Base-by-base conservation (phyloP, 2,797 vertebrate species). In the Gallirallus australis region DNA sequence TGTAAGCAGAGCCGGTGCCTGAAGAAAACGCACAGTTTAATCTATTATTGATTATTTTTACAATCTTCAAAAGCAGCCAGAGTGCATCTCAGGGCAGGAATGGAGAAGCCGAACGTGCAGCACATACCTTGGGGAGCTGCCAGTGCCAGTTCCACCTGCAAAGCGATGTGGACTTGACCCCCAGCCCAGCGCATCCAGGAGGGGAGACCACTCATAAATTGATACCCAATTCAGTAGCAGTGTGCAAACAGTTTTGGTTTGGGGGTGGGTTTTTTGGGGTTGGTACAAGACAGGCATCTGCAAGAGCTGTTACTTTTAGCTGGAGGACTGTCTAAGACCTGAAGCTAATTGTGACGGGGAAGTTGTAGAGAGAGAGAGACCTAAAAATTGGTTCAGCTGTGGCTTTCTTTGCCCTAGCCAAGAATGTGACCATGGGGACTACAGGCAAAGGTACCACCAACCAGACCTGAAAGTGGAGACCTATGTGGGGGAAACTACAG, bases 41-140 rank as follows among this genome's bases (percentile, higher is more conserved):
- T 94, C 69, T 93, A 69, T 91, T 93, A 94, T 83, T 94, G 91
- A 95, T 91, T 91, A 56, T 73, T 95, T 94, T 81, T 81, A 78
- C 79, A 71, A 24, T 69, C 76, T 94, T 94, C 82, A 90, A 86
- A 83, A 96, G 80, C 42, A 40, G 57, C 1, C 1, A 0, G 28
- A 76, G 45, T 28, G 25, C 78, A 64, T 86, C 92, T 95, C 24
- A 30, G 31, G 39, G 50, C n/a, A 90, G 83, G 82, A 90, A 65
- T 40, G 19, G 66, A 90, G 82, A 82, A 89, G 56, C 52, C 45
- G 64, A 86, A 76, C 0, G 2, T 50, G 69, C 82, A 61, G 30
- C 2, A 5, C 27, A 37, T 78, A 33, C 52, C 35, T 39, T 56
- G 54, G 42, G 33, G 72, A 90, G n/a, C 61, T 86, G 76, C 59